These are phyloP conservation scores for Trimorus sp. DNA, from an alignment of 2,888 invertebrate species.

Conservation along the genomic window DNA sequence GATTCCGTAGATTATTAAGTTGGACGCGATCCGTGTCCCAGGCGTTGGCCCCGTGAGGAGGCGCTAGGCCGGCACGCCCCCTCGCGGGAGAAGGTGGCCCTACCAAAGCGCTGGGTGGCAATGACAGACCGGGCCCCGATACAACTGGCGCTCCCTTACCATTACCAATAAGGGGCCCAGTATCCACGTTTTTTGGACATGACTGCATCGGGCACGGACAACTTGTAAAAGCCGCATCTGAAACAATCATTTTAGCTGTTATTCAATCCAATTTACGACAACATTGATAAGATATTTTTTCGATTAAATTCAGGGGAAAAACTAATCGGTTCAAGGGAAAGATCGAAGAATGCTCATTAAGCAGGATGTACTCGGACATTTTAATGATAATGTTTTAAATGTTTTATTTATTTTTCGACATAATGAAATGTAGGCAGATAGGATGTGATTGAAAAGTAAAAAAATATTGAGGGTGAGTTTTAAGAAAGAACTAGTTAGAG, in stretches of 20 bases:
- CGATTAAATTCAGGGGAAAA: too few relatives aligned
- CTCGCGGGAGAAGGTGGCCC: slow-evolving; percentile 83
- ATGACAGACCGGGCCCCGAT: slow-evolving; percentile 82
- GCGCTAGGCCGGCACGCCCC: slow-evolving; percentile 82
- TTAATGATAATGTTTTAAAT: too few relatives aligned
- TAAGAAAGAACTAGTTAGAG: too few relatives aligned
- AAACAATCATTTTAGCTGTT: slow-evolving; percentile 38
- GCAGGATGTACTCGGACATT: too few relatives aligned
- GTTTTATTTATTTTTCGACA: too few relatives aligned
- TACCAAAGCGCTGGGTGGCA: slow-evolving; percentile 82
- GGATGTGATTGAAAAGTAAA: too few relatives aligned
- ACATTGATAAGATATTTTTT: too few relatives aligned
- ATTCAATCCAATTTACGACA: too few relatives aligned
- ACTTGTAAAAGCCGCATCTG: slow-evolving; percentile 85
- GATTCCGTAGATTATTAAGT: slow-evolving; percentile 78
- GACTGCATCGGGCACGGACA: slow-evolving; percentile 96
- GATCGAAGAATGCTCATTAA: too few relatives aligned
- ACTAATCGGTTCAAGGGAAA: too few relatives aligned
- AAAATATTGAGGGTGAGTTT: too few relatives aligned
- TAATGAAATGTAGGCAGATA: too few relatives aligned
- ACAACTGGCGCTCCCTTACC: slow-evolving; percentile 86
- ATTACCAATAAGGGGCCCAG: slow-evolving; percentile 99
- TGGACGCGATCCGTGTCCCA: slow-evolving; percentile 83
- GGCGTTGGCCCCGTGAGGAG: slow-evolving; percentile 81
- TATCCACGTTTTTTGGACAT: slow-evolving; percentile 99